Percentiles rank a stretch among this genome's conserved stretches.
These are phyloP conservation scores for Bombus picipes DNA, from an alignment of 1,140 invertebrate species.

Conservation along the genomic window DNA sequence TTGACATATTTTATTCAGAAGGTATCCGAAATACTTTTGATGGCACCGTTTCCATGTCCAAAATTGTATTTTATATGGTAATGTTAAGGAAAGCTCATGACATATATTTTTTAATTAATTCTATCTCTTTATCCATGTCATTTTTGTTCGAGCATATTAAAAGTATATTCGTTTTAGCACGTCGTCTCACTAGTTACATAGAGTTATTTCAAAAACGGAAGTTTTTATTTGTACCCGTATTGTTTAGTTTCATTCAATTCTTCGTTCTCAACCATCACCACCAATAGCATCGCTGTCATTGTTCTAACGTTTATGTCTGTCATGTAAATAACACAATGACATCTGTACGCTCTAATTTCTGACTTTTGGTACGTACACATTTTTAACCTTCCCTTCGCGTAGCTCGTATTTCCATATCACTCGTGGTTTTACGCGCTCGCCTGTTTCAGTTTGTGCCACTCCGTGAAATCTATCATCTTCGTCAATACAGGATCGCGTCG, in stretches of 20 bases:
- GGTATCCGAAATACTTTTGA: constrained; percentile 4
- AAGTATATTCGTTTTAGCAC: neutral
- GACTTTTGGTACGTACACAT: neutral
- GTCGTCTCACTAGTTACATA: neutral
- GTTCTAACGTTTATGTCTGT: neutral
- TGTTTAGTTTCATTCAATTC: neutral
- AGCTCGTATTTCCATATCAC: too few species aligned
- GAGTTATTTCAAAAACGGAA: neutral
- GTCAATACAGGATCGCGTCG: neutral
- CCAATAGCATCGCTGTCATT: neutral
- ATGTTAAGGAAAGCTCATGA: neutral
- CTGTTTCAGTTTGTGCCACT: neutral
- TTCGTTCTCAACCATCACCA: neutral
- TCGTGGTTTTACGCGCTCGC: neutral
- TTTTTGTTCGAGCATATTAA: constrained; percentile 16
- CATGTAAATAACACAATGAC: neutral
- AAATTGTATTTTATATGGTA: neutral
- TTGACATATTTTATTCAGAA: neutral
- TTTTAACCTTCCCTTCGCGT: neutral
- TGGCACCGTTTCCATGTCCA: neutral
- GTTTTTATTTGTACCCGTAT: constrained; percentile 15
- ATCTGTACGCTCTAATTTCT: neutral
- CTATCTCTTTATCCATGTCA: neutral
- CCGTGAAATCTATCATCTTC: neutral
- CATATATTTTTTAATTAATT: too few species aligned